Base-by-base conservation (phyloP, 2,888 invertebrate species). In the Apotomis turbidana region DNA sequence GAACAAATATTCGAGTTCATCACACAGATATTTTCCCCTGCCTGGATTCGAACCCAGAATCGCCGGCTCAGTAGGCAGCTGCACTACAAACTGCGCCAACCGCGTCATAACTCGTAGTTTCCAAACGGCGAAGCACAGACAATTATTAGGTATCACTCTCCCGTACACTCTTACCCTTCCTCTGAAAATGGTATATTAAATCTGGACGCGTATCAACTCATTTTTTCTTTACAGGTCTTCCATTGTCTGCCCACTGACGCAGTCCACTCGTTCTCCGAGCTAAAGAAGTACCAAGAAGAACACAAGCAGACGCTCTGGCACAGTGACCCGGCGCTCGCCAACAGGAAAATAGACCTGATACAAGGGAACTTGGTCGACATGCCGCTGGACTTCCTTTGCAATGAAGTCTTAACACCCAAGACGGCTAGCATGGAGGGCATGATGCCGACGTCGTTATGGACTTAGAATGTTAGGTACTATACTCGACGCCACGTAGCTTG, bases 401-500 rank as follows among this genome's bases (percentile, higher is more conserved):
- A 97, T 78, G 98, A 99, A 90, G 95, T 95, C 58, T 93, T 99
- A 58, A 97, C 97, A 15, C 99, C 99, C 6, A 95, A 96, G 68
- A 95, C 96, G 55, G 95, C 95, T 13, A 96, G 97, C 27, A 97
- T 97, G 87, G 99, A 99, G 87, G 97, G 97, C 62, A 96, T 99
- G 82, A 96, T 99, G 95, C 99, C 99, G 3, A 97, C 97, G 46
- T 94, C 97, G 1, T 93, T 99, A 27, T 99, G 99, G 98, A 98
- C 98, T 15, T 98, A 92, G 38, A 6, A 41, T 41, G 41, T 6
- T 41, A 41, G 2, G n/a, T n/a, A n/a, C n/a, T n/a, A n/a, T n/a
- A n/a, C n/a, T n/a, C n/a, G n/a, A n/a, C n/a, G n/a, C n/a, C n/a
- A n/a, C n/a, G n/a, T n/a, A n/a, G n/a, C n/a, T n/a, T n/a, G n/a